phyloP scores from a whole-genome alignment of 2,113 vertebrate genomes.

The Etia nguti region DNA sequence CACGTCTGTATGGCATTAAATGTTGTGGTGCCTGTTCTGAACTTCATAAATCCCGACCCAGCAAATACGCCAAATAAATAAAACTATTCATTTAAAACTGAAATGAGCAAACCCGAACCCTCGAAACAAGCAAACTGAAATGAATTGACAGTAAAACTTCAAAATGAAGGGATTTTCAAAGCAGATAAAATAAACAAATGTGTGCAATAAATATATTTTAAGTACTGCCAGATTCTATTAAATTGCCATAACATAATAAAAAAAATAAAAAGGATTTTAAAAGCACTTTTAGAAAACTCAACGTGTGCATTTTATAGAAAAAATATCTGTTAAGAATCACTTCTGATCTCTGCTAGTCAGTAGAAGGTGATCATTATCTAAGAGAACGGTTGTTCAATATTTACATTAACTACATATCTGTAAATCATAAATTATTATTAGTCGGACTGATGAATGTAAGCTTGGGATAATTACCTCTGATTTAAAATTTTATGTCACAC shows the following conservation, averaged over 20 bases:
- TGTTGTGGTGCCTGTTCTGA: not conserved
- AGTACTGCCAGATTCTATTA: not conserved
- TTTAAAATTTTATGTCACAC: not conserved
- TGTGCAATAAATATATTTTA: not conserved
- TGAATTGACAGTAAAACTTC: not conserved
- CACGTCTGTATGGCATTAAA: not conserved
- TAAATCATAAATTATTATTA: not conserved
- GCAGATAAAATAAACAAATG: not conserved
- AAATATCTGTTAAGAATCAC: not conserved
- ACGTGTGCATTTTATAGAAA: not conserved
- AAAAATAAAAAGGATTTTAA: not conserved
- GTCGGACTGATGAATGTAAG: not conserved
- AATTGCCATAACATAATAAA: not conserved
- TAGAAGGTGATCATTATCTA: not conserved
- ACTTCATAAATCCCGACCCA: not conserved
- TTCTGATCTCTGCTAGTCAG: not conserved
- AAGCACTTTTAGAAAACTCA: not conserved
- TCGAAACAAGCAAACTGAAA: not conserved
- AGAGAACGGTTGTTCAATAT: not conserved
- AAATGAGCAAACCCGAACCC: not conserved
- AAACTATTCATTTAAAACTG: not conserved
- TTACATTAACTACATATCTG: not conserved
- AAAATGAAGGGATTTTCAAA: not conserved
- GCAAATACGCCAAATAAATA: not conserved
- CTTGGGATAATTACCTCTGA: not conserved